Evolutionary conservation across 2,113 vertebrate genomes (phyloP).

Genomic region (Eudyptes chrysolophus): DNA sequence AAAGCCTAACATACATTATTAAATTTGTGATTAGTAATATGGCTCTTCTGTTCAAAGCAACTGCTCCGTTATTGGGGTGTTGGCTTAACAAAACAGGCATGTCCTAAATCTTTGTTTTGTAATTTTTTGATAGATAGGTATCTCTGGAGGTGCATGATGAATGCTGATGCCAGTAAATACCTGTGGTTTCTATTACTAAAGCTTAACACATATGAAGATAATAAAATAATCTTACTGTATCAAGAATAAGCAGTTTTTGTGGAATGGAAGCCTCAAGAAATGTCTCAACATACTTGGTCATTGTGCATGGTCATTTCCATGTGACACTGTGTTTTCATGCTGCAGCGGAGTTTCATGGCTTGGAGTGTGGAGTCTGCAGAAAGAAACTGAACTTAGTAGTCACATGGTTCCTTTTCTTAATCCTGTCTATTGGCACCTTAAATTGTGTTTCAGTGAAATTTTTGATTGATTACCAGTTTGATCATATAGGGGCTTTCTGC

Average conservation of each 20-base stretch:
- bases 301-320: not conserved
- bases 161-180: not conserved
- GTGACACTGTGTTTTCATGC: not conserved
- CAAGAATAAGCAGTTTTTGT: not conserved
- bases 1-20: not conserved
- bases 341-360: not conserved
- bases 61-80: conserved; percentile 25
- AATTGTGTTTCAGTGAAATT: not conserved
- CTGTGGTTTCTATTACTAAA: conserved; percentile 42
- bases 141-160: not conserved
- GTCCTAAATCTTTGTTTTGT: conserved; percentile 1
- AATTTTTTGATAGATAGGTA: conserved; percentile 14
- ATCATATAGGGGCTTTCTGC: conserved; percentile 13
- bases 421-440: not conserved
- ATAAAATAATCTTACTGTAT: not conserved
- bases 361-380: not conserved
- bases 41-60: conserved; percentile 32
- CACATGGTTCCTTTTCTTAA: not conserved
- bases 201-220: not conserved
- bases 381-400: not conserved
- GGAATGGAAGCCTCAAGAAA: not conserved
- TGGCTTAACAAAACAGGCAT: conserved; percentile 36
- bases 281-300: not conserved
- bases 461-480: not conserved
- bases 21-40: not conserved